phyloP scores from a whole-genome alignment of 2,888 invertebrate genomes.

The Agelastica alni region DNA sequence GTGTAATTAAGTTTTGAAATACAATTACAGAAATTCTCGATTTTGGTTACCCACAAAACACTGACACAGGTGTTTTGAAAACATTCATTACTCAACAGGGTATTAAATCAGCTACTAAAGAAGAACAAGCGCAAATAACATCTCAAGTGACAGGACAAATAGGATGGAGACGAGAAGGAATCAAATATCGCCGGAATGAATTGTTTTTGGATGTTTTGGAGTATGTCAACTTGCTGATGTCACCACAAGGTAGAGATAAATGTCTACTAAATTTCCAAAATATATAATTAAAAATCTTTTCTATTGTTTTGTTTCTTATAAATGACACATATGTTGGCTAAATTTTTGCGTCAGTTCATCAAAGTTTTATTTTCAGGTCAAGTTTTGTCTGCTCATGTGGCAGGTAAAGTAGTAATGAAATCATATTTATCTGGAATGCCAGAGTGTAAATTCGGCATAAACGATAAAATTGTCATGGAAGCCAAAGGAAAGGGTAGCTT shows the following conservation, averaged over 20 bases:
- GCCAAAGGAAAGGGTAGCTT: slow-evolving; percentile 78
- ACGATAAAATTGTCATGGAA: slow-evolving; percentile 99
- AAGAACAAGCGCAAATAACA: slow-evolving; percentile 99
- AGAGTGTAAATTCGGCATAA: slow-evolving; percentile 99
- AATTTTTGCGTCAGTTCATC: no score
- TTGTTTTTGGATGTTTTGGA: slow-evolving; percentile 98
- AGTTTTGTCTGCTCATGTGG: slow-evolving; percentile 98
- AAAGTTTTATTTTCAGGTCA: slow-evolving; percentile 70
- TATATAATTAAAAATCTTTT: no score
- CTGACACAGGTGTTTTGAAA: slow-evolving; percentile 98
- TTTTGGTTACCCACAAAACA: slow-evolving; percentile 99
- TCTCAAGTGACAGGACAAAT: slow-evolving; percentile 97
- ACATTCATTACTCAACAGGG: slow-evolving; percentile 99
- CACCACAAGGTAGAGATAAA: slow-evolving; percentile 89
- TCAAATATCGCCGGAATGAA: slow-evolving; percentile 98
- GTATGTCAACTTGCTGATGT: slow-evolving; percentile 98
- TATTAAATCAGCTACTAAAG: slow-evolving; percentile 97
- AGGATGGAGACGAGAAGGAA: slow-evolving; percentile 98
- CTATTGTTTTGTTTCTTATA: no score
- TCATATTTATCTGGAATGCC: slow-evolving; percentile 99
- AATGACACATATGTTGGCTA: no score
- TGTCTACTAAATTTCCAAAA: slow-evolving; percentile 2
- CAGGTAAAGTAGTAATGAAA: slow-evolving; percentile 99
- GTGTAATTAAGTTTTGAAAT: no score
- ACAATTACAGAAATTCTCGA: slow-evolving; percentile 94